phyloP scores from a whole-genome alignment of 2,113 vertebrate genomes.

The Trachemys scripta region DNA sequence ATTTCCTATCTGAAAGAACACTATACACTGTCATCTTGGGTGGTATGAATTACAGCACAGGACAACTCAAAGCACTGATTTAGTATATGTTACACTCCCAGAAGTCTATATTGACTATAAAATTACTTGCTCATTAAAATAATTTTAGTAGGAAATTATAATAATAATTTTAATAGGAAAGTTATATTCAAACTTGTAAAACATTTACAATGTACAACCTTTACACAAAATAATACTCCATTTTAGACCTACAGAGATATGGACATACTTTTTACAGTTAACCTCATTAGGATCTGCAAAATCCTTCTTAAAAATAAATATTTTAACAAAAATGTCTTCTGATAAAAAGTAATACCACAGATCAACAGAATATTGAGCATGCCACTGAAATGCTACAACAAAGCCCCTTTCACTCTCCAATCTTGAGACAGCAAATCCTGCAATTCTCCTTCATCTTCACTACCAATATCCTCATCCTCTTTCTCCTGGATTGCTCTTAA shows the following conservation, averaged over 20 bases:
- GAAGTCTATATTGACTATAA: background rate
- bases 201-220: slow-evolving; percentile 70
- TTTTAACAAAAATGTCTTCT: slow-evolving; percentile 6
- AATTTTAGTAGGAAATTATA: slow-evolving; percentile 36
- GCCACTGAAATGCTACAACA: slow-evolving; percentile 80
- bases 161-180: slow-evolving; percentile 64
- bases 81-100: background rate
- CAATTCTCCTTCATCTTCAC: slow-evolving; percentile 90
- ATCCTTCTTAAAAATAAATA: slow-evolving; percentile 48
- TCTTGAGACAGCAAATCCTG: slow-evolving; percentile 90
- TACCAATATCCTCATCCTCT: slow-evolving; percentile 79
- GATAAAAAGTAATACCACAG: background rate
- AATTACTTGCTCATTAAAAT: slow-evolving; percentile 30
- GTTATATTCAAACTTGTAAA: slow-evolving; percentile 65
- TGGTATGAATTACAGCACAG: background rate
- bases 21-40: background rate
- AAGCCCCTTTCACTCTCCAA: slow-evolving; percentile 95
- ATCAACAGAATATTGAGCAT: fast-evolving
- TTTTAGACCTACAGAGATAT: background rate
- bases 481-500: slow-evolving; percentile 71
- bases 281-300: background rate
- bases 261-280: background rate
- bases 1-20: background rate
- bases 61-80: background rate
- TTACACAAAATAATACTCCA: slow-evolving; percentile 55